Conservation (phyloP, 2,888 invertebrate genomes). For the Drosophila neonasuta region DNA sequence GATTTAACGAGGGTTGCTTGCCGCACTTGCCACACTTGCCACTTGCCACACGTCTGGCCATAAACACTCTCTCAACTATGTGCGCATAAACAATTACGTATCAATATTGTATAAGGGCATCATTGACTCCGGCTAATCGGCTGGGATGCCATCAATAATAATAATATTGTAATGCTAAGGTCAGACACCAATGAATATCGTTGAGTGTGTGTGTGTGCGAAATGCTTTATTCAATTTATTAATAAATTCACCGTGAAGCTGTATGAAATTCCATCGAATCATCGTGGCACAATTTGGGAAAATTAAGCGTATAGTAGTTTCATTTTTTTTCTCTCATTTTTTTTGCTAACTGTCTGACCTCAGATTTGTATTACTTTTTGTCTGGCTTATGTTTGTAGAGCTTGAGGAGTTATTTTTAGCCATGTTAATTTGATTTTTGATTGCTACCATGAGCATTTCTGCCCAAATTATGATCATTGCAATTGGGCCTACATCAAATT, state of each 20-base stretch:
- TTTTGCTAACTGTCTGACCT: conserved; percentile 38
- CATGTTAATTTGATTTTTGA: conserved; percentile 22
- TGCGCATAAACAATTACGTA: conserved; percentile 8
- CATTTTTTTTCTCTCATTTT: background rate
- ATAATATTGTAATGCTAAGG: conserved; percentile 37
- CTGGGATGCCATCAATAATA: conserved; percentile 29
- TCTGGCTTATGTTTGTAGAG: conserved; percentile 16
- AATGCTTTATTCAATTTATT: conserved; percentile 35
- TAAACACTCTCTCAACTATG: background rate
- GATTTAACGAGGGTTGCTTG: conserved; percentile 22
- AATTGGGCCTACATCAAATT: conserved; percentile 1
- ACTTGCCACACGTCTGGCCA: conserved; percentile 3
- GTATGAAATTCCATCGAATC: conserved; percentile 48
- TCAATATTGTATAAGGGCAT: conserved; percentile 16
- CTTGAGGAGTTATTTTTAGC: conserved; percentile 20
- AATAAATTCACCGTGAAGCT: conserved; percentile 45
- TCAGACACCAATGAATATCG: conserved; percentile 37
- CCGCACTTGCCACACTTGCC: conserved; percentile 18
- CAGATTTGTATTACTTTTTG: conserved; percentile 45
- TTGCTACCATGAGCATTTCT: conserved; percentile 11
- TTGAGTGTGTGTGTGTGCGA: conserved; percentile 3
- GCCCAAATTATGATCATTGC: conserved; percentile 10
- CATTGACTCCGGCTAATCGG: conserved; percentile 13
- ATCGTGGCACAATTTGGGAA: conserved; percentile 39
- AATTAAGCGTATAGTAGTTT: conserved; percentile 26